Percentiles rank a stretch among this genome's conserved stretches.
Conservation (phyloP, 2,888 invertebrate genomes). For the Microchrysa polita region DNA sequence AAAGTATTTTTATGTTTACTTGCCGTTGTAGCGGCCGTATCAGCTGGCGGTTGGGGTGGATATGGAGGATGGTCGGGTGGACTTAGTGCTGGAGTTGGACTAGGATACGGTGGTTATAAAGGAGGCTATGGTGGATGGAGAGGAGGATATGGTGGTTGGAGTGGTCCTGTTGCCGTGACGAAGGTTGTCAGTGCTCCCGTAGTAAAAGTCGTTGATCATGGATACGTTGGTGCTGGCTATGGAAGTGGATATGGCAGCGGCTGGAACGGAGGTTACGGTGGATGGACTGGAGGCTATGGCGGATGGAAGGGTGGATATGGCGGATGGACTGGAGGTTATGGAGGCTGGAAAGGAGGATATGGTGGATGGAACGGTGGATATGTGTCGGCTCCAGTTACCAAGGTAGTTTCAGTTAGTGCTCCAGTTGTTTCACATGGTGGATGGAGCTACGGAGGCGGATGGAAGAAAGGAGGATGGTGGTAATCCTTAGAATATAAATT, state of each 20-base stretch:
- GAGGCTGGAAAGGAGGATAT: slow-evolving; percentile 3
- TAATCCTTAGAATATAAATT: no score
- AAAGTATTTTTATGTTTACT: slow-evolving; percentile 13
- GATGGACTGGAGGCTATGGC: slow-evolving; percentile 18
- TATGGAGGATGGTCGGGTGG: slow-evolving; percentile 13
- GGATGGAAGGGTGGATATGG: slow-evolving; percentile 24
- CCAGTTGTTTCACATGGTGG: slow-evolving; percentile 13
- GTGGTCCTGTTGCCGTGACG: neutral
- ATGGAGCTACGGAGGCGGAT: slow-evolving; percentile 20
- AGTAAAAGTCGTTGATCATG: neutral
- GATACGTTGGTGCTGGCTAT: neutral
- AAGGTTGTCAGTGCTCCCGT: slow-evolving; percentile 8
- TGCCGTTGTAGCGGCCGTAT: neutral
- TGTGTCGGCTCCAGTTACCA: slow-evolving; percentile 5
- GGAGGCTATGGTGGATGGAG: slow-evolving; percentile 13
- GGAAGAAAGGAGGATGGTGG: slow-evolving; percentile 28
- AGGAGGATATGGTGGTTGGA: slow-evolving; percentile 9
- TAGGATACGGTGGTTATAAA: neutral
- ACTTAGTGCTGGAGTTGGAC: neutral
- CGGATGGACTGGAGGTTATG: slow-evolving; percentile 21
- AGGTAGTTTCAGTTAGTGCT: neutral
- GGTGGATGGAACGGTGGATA: slow-evolving; percentile 23
- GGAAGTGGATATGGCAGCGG: slow-evolving; percentile 8
- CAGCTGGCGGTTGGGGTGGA: slow-evolving; percentile 10
- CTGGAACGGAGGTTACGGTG: slow-evolving; percentile 22